A percentile compares a stretch with the other conserved stretches of the same genome.
phyloP scores from a whole-genome alignment of 1,140 invertebrate species.

The Drosophila oshimai region DNA sequence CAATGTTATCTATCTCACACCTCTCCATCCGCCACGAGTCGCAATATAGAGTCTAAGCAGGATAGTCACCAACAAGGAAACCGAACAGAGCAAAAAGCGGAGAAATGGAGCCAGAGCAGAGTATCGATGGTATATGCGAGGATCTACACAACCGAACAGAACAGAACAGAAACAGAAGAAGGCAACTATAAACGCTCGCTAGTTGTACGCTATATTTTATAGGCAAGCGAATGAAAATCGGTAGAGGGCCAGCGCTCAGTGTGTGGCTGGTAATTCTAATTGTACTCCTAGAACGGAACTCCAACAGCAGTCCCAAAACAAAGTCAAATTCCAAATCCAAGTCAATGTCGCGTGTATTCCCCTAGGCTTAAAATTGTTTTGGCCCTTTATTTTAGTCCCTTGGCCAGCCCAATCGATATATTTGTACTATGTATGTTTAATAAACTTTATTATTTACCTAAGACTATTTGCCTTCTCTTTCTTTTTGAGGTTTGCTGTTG shows the following conservation, averaged over 20 bases:
- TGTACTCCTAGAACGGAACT: background rate
- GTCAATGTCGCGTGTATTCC: constrained; percentile 2
- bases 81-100: background rate
- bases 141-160: background rate
- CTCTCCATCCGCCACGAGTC: constrained; percentile 13
- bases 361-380: constrained; percentile 3
- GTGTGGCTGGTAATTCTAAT: constrained; percentile 4
- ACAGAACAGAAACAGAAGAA: background rate
- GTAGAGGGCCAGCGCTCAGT: background rate
- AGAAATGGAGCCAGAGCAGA: background rate
- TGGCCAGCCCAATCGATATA: constrained; percentile 24
- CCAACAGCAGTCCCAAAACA: too few relatives aligned
- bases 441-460: constrained; percentile 20
- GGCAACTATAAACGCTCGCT: background rate
- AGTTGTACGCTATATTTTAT: constrained; percentile 14
- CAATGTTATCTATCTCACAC: constrained; percentile 2
- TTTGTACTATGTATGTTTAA: constrained; percentile 40
- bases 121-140: background rate
- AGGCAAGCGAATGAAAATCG: constrained; percentile 19
- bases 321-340: background rate
- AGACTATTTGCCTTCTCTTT: background rate
- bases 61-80: background rate
- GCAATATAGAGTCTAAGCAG: constrained; percentile 28
- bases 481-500: background rate
- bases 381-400: constrained; percentile 2